Percentiles rank a stretch among this genome's conserved stretches.
These are phyloP conservation scores for Agriopis leucophaearia DNA, from an alignment of 2,888 invertebrate species.

Conservation along the genomic window DNA sequence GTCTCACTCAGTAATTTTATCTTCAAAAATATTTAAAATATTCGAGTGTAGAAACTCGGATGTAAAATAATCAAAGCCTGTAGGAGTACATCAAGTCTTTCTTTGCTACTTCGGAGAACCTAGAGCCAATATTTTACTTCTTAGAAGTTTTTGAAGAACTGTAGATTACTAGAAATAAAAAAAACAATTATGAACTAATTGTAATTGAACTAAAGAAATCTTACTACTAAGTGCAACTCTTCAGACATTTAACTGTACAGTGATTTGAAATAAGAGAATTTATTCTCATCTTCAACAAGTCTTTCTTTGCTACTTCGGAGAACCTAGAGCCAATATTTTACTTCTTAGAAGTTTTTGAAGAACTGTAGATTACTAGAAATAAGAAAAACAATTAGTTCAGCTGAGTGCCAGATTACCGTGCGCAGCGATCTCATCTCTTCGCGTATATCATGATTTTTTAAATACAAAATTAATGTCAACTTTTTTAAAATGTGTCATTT, in stretches of 20 bases:
- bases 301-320: neutral
- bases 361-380: neutral
- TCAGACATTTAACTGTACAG: neutral
- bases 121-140: neutral
- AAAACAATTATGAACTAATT: neutral
- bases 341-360: neutral
- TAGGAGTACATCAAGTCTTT: neutral
- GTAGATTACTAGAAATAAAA: neutral
- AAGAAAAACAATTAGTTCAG: neutral
- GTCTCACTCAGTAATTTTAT: no score
- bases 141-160: neutral
- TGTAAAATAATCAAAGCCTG: no score
- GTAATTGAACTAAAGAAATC: no score
- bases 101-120: neutral
- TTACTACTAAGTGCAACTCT: neutral
- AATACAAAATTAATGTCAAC: no score
- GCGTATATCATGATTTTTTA: no score
- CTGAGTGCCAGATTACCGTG: no score
- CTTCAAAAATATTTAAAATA: no score
- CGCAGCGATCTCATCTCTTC: no score
- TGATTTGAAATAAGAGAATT: neutral
- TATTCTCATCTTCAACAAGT: neutral
- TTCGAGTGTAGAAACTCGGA: no score
- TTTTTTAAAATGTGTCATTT: no score
- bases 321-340: neutral